Conservation (phyloP, 2,797 vertebrate genomes). For the Syndactyla subalaris region DNA sequence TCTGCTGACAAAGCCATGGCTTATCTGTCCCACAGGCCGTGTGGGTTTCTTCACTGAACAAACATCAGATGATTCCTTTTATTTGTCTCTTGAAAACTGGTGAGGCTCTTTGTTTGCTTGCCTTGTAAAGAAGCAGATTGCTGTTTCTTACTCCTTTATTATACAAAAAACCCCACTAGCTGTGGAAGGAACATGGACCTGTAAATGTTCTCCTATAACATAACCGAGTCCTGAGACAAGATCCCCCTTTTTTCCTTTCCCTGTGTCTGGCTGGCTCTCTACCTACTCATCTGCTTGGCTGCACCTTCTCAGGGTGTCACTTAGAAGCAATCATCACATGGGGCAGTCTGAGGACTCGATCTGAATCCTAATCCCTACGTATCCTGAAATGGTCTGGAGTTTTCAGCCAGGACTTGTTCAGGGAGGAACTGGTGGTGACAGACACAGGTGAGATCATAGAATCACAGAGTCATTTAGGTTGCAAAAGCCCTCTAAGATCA, state of each 20-base stretch:
- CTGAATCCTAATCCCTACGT: neutral
- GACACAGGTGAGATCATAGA: neutral
- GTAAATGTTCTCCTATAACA: neutral
- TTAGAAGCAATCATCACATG: neutral
- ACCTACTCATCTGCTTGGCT: neutral
- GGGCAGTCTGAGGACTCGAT: neutral
- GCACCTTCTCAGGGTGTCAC: neutral
- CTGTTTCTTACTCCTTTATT: neutral
- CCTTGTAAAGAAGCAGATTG: neutral
- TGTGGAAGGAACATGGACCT: neutral
- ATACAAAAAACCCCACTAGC: neutral
- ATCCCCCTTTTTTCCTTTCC: neutral
- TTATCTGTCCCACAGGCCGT: fast-evolving
- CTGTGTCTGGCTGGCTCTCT: neutral
- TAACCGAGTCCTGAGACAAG: neutral
- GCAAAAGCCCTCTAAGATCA: neutral
- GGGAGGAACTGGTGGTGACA: neutral
- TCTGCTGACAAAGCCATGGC: neutral
- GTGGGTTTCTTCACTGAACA: neutral
- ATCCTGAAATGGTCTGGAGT: neutral
- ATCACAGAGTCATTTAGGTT: neutral
- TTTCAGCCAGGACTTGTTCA: neutral
- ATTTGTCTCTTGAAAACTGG: neutral
- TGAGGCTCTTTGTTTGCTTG: neutral
- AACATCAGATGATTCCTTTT: neutral